Conservation (phyloP, 1,140 invertebrate genomes). For the Watersipora subatra region DNA sequence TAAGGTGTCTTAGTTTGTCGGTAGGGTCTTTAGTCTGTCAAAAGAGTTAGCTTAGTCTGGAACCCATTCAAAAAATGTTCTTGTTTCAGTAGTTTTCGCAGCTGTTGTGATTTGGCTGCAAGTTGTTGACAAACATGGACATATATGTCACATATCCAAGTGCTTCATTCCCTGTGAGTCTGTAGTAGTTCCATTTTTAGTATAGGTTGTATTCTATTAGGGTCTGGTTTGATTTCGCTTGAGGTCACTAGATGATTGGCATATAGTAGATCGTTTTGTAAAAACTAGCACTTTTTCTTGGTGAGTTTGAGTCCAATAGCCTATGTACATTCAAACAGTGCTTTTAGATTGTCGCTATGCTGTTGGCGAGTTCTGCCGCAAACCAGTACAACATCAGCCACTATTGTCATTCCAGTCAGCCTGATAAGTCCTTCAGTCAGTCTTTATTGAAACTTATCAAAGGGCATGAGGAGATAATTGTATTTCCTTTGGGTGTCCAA, state of each 20-base stretch:
- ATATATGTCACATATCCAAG: neutral
- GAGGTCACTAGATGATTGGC: neutral
- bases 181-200: neutral
- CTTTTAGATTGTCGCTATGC: neutral
- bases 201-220: neutral
- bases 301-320: neutral
- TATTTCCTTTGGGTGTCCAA: neutral
- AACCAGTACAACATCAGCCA: neutral
- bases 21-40: neutral
- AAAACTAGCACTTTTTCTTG: neutral
- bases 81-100: neutral
- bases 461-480: neutral
- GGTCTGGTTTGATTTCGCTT: neutral
- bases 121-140: neutral
- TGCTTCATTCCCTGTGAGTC: neutral
- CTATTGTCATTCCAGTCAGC: neutral
- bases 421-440: neutral
- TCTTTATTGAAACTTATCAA: neutral
- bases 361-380: neutral
- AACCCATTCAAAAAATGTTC: neutral
- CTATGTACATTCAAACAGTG: neutral
- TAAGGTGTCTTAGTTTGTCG: neutral
- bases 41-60: neutral
- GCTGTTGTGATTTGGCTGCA: neutral
- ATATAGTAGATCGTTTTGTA: neutral